A percentile compares a stretch with the other conserved stretches of the same genome.
These are phyloP conservation scores for Clostera curtula DNA, from an alignment of 2,888 invertebrate genomes.

Conservation along the genomic window DNA sequence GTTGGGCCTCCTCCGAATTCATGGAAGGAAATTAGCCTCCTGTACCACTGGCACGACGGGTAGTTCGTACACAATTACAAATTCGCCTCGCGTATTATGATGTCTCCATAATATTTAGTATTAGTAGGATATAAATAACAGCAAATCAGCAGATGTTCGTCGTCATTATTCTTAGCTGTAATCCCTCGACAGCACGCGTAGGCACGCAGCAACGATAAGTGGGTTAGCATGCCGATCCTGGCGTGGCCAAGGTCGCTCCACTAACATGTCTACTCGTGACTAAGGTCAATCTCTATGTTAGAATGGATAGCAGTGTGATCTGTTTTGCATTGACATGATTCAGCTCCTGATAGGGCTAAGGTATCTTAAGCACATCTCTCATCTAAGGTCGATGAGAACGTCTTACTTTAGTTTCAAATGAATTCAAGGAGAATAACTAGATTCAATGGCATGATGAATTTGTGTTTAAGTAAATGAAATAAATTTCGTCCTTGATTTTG, in stretches of 20 bases:
- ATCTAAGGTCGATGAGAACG: conserved; percentile 7
- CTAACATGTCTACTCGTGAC: conserved; percentile 31
- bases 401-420: conserved; percentile 11
- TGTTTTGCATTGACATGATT: too few species aligned
- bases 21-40: too few species aligned
- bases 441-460: too few species aligned
- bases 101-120: conserved; percentile 1
- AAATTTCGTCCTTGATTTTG: conserved; percentile 64
- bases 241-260: conserved; percentile 47
- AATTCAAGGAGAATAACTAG: conserved; percentile 2
- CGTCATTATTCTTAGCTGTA: conserved; percentile 40
- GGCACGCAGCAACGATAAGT: conserved; percentile 51
- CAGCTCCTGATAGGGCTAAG: too few species aligned
- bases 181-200: conserved; percentile 52
- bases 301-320: too few species aligned
- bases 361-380: too few species aligned
- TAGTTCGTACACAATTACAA: too few species aligned
- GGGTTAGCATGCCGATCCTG: conserved; percentile 57
- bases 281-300: too few species aligned
- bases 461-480: too few species aligned
- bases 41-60: too few species aligned
- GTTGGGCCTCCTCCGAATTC: too few species aligned
- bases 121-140: conserved; percentile 10
- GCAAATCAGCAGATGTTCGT: conserved; percentile 41
- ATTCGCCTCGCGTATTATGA: too few species aligned